These are phyloP conservation scores for Sandelia bainsii DNA, from an alignment of 2,797 vertebrate species.

Conservation along the genomic window DNA sequence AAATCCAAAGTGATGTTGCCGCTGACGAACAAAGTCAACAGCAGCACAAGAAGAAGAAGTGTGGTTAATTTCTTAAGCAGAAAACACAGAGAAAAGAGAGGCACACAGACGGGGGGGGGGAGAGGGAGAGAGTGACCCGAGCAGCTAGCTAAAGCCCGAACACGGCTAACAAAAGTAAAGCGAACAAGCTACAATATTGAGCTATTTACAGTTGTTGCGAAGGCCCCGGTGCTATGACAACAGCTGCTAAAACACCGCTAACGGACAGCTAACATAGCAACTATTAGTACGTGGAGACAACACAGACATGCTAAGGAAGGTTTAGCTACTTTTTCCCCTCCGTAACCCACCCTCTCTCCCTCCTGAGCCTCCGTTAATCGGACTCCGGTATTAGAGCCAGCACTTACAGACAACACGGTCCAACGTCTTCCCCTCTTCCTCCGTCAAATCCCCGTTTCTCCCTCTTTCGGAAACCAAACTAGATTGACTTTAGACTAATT, in stretches of 20 bases:
- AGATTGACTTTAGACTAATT: conserved; percentile 86
- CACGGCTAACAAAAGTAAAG: conserved; percentile 84
- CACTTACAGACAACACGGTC: conserved; percentile 88
- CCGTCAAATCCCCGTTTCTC: conserved; percentile 66
- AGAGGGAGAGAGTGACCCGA: conserved; percentile 71
- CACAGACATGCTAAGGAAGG: conserved; percentile 80
- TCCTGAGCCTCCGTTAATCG: conserved; percentile 79
- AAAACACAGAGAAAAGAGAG: no score
- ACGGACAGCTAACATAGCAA: conserved; percentile 77
- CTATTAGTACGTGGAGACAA: conserved; percentile 72
- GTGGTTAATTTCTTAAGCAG: no score
- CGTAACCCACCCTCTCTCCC: conserved; percentile 75
- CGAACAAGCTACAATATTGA: conserved; percentile 68
- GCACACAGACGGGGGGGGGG: conserved; percentile 25
- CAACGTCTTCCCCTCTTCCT: conserved; percentile 80
- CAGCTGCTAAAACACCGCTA: conserved; percentile 75
- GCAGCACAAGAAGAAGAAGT: no score
- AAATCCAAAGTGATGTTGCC: no score
- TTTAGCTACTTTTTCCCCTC: conserved; percentile 84
- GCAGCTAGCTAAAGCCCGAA: conserved; percentile 81
- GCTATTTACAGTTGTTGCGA: conserved; percentile 78
- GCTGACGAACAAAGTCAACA: no score
- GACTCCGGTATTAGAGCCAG: conserved; percentile 78
- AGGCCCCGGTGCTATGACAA: conserved; percentile 85
- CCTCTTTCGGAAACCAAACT: conserved; percentile 66